A percentile compares a stretch with the other conserved stretches of the same genome.
These are phyloP conservation scores for Phoenoteleia sp. DNA, from an alignment of 2,888 invertebrate species.

Conservation along the genomic window DNA sequence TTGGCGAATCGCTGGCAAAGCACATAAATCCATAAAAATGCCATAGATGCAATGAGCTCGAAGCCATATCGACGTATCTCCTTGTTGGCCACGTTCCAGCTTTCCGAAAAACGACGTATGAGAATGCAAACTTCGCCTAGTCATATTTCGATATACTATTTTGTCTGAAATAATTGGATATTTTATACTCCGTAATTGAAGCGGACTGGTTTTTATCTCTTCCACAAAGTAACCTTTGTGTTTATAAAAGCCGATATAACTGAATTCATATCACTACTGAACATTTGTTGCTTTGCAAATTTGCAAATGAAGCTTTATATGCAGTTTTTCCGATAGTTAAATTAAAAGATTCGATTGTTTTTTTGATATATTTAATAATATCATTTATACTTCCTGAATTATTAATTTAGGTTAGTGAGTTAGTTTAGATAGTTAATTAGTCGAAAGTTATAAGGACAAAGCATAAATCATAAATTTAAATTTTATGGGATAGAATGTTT, in stretches of 20 bases:
- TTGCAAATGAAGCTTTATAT: slow-evolving; percentile 5
- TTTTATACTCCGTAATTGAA: slow-evolving; percentile 60
- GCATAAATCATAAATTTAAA: too few species aligned
- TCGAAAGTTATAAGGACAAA: too few species aligned
- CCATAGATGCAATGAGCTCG: slow-evolving; percentile 62
- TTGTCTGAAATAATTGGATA: slow-evolving; percentile 63
- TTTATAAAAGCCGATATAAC: slow-evolving; percentile 20
- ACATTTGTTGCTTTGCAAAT: slow-evolving; percentile 10
- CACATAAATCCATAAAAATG: slow-evolving; percentile 71
- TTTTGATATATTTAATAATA: slow-evolving; percentile 29
- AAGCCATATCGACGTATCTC: slow-evolving; percentile 62
- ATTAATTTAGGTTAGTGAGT: too few species aligned
- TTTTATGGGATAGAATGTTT: too few species aligned
- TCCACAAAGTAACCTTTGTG: neutral
- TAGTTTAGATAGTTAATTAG: too few species aligned
- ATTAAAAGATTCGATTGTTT: slow-evolving; percentile 39
- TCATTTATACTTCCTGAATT: slow-evolving; percentile 5
- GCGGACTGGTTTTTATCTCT: neutral
- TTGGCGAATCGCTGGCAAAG: slow-evolving; percentile 59
- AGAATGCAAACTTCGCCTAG: slow-evolving; percentile 32
- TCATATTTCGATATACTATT: slow-evolving; percentile 54
- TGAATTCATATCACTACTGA: neutral
- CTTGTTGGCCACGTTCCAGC: slow-evolving; percentile 68
- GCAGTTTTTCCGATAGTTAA: slow-evolving; percentile 17
- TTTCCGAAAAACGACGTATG: slow-evolving; percentile 35